A percentile compares a stretch with the other conserved stretches of the same genome.
Conservation (phyloP, 2,888 invertebrate species). For the Epinotia brunnichana region DNA sequence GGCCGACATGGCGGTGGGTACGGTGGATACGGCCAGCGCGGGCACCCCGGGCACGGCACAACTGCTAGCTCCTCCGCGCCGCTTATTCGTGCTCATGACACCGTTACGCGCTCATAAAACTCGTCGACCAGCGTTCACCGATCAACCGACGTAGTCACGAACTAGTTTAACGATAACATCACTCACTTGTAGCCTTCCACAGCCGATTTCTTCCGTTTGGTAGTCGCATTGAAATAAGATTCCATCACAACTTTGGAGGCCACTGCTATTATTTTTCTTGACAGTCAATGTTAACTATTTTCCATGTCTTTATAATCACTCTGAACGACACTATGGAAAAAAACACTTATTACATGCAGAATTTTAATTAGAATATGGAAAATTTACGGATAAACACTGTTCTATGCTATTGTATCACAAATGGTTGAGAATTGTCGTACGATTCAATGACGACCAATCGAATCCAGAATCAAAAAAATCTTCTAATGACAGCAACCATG, state of each 20-base stretch:
- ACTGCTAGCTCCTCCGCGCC: conserved; percentile 81
- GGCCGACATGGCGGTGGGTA: conserved; percentile 88
- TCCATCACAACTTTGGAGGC: conserved; percentile 75
- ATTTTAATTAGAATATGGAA: conserved; percentile 10
- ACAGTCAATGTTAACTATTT: conserved; percentile 43
- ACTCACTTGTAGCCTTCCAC: conserved; percentile 79
- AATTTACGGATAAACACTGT: conserved; percentile 2
- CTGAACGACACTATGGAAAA: conserved; percentile 15
- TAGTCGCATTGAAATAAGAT: conserved; percentile 66
- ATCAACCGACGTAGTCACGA: conserved; percentile 60
- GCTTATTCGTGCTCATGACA: conserved; percentile 83
- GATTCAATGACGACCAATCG: conserved; percentile 44
- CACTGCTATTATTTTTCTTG: conserved; percentile 62
- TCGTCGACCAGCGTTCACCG: conserved; percentile 63
- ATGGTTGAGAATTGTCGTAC: conserved; percentile 36
- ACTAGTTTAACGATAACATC: conserved; percentile 46
- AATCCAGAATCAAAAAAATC: conserved; percentile 28
- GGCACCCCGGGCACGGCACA: conserved; percentile 81
- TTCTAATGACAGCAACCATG: conserved; percentile 42
- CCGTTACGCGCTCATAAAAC: conserved; percentile 77
- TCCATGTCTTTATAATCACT: conserved; percentile 24
- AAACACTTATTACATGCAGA: not conserved
- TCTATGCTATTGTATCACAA: conserved; percentile 36
- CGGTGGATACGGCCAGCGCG: conserved; percentile 75
- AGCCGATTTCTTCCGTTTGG: conserved; percentile 73